These are phyloP conservation scores for Margaritifera margaritifera DNA, from an alignment of 2,888 invertebrate species.

Conservation along the genomic window DNA sequence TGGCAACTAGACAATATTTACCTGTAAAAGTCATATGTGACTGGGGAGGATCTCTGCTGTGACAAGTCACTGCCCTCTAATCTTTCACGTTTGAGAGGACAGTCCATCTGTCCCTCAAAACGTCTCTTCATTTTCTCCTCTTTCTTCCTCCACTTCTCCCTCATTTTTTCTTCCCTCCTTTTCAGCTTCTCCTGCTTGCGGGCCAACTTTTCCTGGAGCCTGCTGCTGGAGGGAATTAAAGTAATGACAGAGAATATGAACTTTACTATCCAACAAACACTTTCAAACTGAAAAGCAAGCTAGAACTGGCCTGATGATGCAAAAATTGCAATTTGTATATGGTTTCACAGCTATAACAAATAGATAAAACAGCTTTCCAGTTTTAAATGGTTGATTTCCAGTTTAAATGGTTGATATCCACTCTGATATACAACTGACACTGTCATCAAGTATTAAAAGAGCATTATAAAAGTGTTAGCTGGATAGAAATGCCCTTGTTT, in stretches of 20 bases:
- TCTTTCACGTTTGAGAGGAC: slow-evolving; percentile 48
- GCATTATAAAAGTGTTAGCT: too few relatives aligned
- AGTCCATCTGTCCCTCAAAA: slow-evolving; percentile 37
- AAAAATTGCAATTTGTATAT: too few relatives aligned
- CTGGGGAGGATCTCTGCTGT: slow-evolving; percentile 18
- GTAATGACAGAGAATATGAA: neutral
- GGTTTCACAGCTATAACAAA: too few relatives aligned
- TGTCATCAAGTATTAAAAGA: too few relatives aligned
- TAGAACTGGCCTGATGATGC: too few relatives aligned
- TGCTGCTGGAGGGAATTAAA: slow-evolving; percentile 12
- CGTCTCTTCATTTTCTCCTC: slow-evolving; percentile 58
- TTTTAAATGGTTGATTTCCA: too few relatives aligned
- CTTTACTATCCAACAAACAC: too few relatives aligned
- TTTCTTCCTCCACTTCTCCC: slow-evolving; percentile 54
- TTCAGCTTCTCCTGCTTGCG: slow-evolving; percentile 50
- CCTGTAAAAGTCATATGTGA: slow-evolving; percentile 41
- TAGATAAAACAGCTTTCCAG: too few relatives aligned
- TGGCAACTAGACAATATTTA: slow-evolving; percentile 11
- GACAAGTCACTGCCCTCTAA: slow-evolving; percentile 30
- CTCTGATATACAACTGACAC: too few relatives aligned
- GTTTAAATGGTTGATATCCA: too few relatives aligned
- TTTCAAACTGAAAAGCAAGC: too few relatives aligned
- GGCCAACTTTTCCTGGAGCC: slow-evolving; percentile 43
- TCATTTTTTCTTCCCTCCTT: slow-evolving; percentile 49
- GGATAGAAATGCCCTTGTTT: too few relatives aligned